Conservation (phyloP, 2,888 invertebrate species). For the Sesamia inferens region DNA sequence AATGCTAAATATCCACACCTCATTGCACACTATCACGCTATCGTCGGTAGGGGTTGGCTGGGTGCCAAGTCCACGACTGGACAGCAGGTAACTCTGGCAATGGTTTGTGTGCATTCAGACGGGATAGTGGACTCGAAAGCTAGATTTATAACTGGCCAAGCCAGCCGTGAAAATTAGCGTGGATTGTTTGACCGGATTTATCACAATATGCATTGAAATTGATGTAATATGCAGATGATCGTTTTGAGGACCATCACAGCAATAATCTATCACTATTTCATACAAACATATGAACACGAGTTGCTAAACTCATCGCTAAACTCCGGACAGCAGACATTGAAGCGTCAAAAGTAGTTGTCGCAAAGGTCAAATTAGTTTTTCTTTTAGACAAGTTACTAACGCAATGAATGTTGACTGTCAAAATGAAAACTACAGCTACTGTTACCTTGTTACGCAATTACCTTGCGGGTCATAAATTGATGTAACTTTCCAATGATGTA, state of each 20-base stretch:
- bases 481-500: not conserved
- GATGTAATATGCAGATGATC: not conserved
- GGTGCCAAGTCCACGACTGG: conserved; percentile 58
- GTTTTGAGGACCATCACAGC: not conserved
- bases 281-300: not conserved
- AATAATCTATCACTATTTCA: not conserved
- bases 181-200: not conserved
- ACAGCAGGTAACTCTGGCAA: conserved; percentile 64
- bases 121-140: conserved; percentile 30
- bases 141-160: not conserved
- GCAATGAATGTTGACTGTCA: too few relatives aligned
- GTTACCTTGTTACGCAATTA: too few relatives aligned
- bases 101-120: conserved; percentile 38
- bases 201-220: not conserved
- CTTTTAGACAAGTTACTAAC: not conserved
- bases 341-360: not conserved
- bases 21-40: conserved; percentile 64
- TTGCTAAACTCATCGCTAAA: not conserved
- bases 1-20: conserved; percentile 61
- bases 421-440: too few relatives aligned
- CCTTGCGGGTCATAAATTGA: too few relatives aligned
- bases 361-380: not conserved
- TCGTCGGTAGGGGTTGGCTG: conserved; percentile 56
- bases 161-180: not conserved
- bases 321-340: not conserved